Conservation (phyloP, 2,888 invertebrate species). For the Acrobasis suavella region DNA sequence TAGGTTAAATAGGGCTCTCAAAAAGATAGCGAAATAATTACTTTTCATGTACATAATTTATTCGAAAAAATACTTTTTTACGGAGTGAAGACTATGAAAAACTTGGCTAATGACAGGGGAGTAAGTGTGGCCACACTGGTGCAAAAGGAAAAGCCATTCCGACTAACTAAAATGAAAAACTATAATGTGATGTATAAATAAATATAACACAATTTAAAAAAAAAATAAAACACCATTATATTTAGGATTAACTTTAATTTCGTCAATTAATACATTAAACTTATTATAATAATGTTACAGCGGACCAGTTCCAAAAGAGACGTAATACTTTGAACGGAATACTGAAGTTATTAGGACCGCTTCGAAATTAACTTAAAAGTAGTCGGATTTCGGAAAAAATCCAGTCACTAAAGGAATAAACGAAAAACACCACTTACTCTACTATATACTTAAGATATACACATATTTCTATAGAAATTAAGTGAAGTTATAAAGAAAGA, state of each 20-base stretch:
- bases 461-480: conserved; percentile 12
- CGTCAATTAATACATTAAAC: conserved; percentile 56
- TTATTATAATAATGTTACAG: conserved; percentile 50
- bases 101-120: too few species aligned
- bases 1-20: too few species aligned
- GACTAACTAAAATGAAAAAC: too few species aligned
- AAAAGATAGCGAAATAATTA: too few species aligned
- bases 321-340: conserved; percentile 26
- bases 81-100: too few species aligned
- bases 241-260: conserved; percentile 48
- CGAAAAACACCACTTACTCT: conserved; percentile 20
- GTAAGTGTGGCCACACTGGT: too few species aligned
- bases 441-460: conserved; percentile 19
- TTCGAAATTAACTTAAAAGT: conserved; percentile 9
- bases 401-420: conserved; percentile 5
- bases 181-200: too few species aligned
- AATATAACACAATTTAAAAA: conserved; percentile 6
- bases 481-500: conserved; percentile 9
- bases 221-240: conserved; percentile 32
- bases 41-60: too few species aligned
- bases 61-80: too few species aligned
- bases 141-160: too few species aligned
- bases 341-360: conserved; percentile 19
- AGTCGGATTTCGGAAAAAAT: neutral
- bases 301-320: conserved; percentile 32